These are phyloP conservation scores for Eclectus roratus DNA, from an alignment of 2,113 vertebrate species.

Conservation along the genomic window DNA sequence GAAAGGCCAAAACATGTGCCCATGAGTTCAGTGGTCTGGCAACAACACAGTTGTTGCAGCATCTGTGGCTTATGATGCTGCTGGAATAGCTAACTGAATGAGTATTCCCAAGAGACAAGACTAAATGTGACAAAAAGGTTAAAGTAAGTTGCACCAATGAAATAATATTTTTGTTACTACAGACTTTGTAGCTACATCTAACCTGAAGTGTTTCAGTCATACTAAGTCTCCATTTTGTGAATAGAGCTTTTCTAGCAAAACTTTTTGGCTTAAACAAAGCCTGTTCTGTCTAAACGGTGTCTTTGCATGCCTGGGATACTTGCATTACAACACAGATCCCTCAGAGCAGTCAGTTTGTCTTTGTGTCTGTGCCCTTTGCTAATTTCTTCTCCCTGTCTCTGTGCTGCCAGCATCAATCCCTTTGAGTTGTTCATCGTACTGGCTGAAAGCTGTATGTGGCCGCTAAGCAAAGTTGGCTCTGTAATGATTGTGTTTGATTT, in stretches of 20 bases:
- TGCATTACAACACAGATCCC: not conserved
- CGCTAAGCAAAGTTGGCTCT: not conserved
- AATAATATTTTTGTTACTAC: not conserved
- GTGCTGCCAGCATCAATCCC: not conserved
- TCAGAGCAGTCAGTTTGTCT: not conserved
- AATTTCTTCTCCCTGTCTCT: not conserved
- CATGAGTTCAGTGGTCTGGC: accelerated
- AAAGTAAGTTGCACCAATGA: not conserved
- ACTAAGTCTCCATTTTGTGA: not conserved
- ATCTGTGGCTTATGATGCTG: not conserved
- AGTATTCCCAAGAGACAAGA: not conserved
- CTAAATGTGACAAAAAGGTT: not conserved
- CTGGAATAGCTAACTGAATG: accelerated
- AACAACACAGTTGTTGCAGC: not conserved
- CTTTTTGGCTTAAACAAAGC: not conserved
- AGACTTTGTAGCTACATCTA: not conserved
- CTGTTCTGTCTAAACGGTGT: not conserved
- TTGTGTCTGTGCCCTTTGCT: not conserved
- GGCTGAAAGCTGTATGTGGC: not conserved
- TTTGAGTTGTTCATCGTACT: not conserved
- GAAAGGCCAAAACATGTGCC: not conserved
- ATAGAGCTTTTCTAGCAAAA: not conserved
- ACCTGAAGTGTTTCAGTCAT: not conserved
- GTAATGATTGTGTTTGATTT: not conserved
- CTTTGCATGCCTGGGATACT: not conserved